Conservation (phyloP, 2,888 invertebrate species). For the Drosophila dives region DNA sequence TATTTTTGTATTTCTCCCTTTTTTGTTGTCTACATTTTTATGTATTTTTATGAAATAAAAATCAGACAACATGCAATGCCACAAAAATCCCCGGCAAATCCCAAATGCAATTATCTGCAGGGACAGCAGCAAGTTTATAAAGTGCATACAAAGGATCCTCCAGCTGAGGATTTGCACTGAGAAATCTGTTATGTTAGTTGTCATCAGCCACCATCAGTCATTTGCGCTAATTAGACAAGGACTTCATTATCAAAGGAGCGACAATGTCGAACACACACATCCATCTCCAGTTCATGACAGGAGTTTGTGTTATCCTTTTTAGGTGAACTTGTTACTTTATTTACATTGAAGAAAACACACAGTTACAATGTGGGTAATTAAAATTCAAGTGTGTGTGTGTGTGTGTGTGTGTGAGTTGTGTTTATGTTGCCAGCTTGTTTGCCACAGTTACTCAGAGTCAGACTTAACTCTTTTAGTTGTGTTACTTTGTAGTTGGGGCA, state of each 20-base stretch:
- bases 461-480: conserved; percentile 23
- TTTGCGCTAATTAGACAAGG: conserved; percentile 35
- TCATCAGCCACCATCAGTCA: conserved; percentile 13
- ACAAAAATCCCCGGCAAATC: not conserved
- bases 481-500: conserved; percentile 38
- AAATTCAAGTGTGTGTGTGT: conserved; percentile 48
- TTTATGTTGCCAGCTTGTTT: conserved; percentile 60
- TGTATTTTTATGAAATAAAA: conserved; percentile 64
- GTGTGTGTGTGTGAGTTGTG: conserved; percentile 39
- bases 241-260: conserved; percentile 25
- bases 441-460: conserved; percentile 25
- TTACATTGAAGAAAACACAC: conserved; percentile 45
- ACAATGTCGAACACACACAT: conserved; percentile 9
- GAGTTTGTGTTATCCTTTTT: conserved; percentile 23
- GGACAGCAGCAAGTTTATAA: conserved; percentile 12
- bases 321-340: conserved; percentile 46
- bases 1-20: conserved; percentile 30
- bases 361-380: conserved; percentile 76
- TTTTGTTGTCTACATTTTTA: conserved; percentile 44
- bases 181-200: conserved; percentile 19
- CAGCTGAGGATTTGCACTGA: not conserved
- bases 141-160: conserved; percentile 24
- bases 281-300: not conserved
- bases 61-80: conserved; percentile 62
- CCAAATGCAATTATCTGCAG: conserved; percentile 38